Evolutionary conservation across 2,797 vertebrate genomes (phyloP), one percentile per base, ranked within the genome.

Genomic region (Potorous gilbertii): DNA sequence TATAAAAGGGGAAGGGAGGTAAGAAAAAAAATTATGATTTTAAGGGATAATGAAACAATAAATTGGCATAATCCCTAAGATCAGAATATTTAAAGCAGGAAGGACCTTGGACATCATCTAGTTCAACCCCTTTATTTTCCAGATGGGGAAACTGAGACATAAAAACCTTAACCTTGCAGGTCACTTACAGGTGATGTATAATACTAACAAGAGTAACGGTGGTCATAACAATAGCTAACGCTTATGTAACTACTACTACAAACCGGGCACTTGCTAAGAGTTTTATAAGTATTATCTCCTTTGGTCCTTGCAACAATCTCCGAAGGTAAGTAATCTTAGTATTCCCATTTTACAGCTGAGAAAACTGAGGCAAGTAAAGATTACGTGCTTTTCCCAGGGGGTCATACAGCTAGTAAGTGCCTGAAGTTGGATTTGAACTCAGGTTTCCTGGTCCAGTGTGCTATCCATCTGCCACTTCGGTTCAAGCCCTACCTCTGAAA

Each of bases 1-100:
- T 94, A 91, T 62, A 92, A 91, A 59, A 92, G 54, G 59, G 94
- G 40, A 87, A 24, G 24, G 74, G 40, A 50, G 21, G 40, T 27
- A 56, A 50, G 9, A 14, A 94, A 56, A 94, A 93, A 89, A 94
- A 29, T 55, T 93, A 92, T 87, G 55, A 55, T 95, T 95, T 93
- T 90, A 54, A 94, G 93, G 40, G 9, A 87, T 87, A 87, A 81
- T 46, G 46, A 46, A 28, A 50, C 8, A 87, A 87, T 46, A 27
- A 87, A 87, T 81, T 87, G 40, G 74, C 40, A 50, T 21, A 50
- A 87, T 10, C 24, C 31, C 40, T 87, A 50, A 87, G 3, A 87
- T 27, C 74, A 87, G 50, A 27, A 21, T 46, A 46, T 46, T 27
- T 46, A 46, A 87, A 87, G 40, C 21, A 87, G 40, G 40, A 87